Conservation (phyloP, 1,140 invertebrate genomes). For the Phocides pigmalion region DNA sequence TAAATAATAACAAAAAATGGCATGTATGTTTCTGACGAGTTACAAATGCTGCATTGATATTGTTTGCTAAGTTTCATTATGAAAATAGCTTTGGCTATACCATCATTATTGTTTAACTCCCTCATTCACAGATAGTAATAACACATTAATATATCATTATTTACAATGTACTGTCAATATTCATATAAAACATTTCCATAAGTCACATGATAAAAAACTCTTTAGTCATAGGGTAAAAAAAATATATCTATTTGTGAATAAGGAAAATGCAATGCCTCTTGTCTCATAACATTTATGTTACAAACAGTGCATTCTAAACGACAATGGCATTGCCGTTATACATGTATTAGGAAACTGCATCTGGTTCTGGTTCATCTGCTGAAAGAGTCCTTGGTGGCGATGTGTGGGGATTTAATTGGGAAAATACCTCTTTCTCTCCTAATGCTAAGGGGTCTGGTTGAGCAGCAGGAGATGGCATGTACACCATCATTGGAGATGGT, state of each 20-base stretch:
- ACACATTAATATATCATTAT: constrained; percentile 56
- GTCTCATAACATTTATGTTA: constrained; percentile 30
- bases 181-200: constrained; percentile 45
- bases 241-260: constrained; percentile 49
- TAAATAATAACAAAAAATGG: constrained; percentile 29
- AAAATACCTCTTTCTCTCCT: constrained; percentile 80
- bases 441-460: constrained; percentile 80
- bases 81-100: constrained; percentile 20
- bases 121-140: constrained; percentile 57
- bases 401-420: constrained; percentile 69
- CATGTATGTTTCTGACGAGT: constrained; percentile 10
- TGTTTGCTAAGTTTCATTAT: neutral
- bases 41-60: constrained; percentile 28
- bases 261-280: constrained; percentile 41
- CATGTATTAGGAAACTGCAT: constrained; percentile 74
- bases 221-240: constrained; percentile 32
- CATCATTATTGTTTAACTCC: constrained; percentile 43
- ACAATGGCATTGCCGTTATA: constrained; percentile 56
- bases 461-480: constrained; percentile 67
- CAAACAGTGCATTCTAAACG: constrained; percentile 49
- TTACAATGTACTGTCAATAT: constrained; percentile 69
- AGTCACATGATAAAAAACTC: constrained; percentile 35
- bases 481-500: constrained; percentile 75
- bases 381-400: constrained; percentile 66
- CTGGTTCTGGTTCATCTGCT: constrained; percentile 66